Evolutionary conservation across 2,113 vertebrate genomes (phyloP), one percentile per base, ranked within the genome.

Genomic region (Micronisus gabar): DNA sequence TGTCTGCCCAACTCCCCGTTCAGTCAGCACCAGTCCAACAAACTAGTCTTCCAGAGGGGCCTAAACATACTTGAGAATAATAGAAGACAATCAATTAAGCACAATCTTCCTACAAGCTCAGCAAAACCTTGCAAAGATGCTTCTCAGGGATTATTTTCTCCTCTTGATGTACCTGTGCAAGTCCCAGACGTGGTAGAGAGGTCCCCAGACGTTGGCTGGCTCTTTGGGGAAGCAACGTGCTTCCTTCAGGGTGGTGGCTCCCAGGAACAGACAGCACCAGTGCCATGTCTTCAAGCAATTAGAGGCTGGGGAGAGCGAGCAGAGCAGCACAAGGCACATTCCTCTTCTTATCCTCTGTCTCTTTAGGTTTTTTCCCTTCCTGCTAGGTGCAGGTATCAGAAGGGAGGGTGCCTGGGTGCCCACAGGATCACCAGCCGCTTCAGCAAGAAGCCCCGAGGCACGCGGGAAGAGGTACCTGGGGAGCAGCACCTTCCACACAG

Each of bases 51-150:
- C 81, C 93, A 79, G 68, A 79, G 59, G 75, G 41, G 27, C 7
- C 43, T 65, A 67, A 88, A 92, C 5, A 26, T 32, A 21, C 58
- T 67, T 1, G 2, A 83, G 45, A 21, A 53, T 29, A 90, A 74
- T 3, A 67, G 17, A 70, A 84, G 32, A 21, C 21, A 71, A 73
- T 17, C 81, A 88, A 73, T n/a, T 85, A 30, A 82, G 76, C 22
- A 32, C 40, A 71, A 90, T 58, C 47, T 63, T 95, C 70, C 81
- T 90, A 91, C 89, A 21, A 89, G 87, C 90, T 94, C 95, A 97
- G 94, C 90, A 92, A 91, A 96, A 95, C 30, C 34, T 86, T 20
- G 3, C 9, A 15, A 78, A 95, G 73, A 70, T 41, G 81, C 41
- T 87, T 95, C 70, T 56, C 3, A 0, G 2, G 67, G 58, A 43